Conservation (phyloP, 2,888 invertebrate species). For the Crossocerus cetratus region DNA sequence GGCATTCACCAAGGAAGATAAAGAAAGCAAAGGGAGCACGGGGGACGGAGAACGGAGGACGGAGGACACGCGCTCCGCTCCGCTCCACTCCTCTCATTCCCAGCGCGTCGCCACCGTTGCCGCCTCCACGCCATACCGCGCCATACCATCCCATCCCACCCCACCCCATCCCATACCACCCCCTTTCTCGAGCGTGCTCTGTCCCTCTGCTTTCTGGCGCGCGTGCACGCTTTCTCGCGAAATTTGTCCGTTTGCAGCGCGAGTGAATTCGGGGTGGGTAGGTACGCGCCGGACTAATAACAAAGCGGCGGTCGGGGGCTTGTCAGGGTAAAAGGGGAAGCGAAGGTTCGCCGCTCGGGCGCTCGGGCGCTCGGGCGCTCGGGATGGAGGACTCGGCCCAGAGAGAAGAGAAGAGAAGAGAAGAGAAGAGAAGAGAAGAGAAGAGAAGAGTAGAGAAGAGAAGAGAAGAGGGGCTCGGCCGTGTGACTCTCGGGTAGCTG, state of each 20-base stretch:
- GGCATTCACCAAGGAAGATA: neutral
- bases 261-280: slow-evolving; percentile 70
- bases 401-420: slow-evolving; percentile 18
- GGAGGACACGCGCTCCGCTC: slow-evolving; percentile 45
- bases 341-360: no score
- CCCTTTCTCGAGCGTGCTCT: slow-evolving; percentile 1
- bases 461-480: no score
- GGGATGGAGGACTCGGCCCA: slow-evolving; percentile 24
- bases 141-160: neutral
- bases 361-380: no score
- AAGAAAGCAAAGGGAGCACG: slow-evolving; percentile 1
- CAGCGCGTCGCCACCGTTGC: no score
- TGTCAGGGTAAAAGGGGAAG: slow-evolving; percentile 28
- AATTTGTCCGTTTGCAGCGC: slow-evolving; percentile 65
- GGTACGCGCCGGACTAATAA: slow-evolving; percentile 68
- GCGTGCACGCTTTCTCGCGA: slow-evolving; percentile 43
- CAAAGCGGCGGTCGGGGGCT: slow-evolving; percentile 63
- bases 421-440: no score
- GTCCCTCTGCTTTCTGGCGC: slow-evolving; percentile 14
- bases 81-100: no score
- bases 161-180: no score
- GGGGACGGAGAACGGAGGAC: slow-evolving; percentile 17
- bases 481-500: slow-evolving; percentile 28
- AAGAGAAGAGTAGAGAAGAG: no score
- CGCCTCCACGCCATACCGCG: no score